Conservation (phyloP, 1,140 invertebrate species). For the Plodia interpunctella region DNA sequence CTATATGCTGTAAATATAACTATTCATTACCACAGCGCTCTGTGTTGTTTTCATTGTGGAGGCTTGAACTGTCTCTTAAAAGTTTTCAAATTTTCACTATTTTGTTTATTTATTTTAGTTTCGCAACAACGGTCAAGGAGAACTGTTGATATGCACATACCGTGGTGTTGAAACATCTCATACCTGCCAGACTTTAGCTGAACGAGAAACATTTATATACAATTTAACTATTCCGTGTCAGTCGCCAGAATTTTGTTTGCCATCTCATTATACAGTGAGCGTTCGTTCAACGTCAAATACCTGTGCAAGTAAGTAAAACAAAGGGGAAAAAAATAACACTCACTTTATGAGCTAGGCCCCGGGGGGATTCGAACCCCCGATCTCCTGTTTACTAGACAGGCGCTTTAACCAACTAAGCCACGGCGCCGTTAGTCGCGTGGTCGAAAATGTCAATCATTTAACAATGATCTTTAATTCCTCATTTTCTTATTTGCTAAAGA, state of each 20-base stretch:
- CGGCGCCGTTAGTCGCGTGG: constrained; percentile 59
- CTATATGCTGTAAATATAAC: constrained; percentile 6
- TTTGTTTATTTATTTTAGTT: constrained; percentile 32
- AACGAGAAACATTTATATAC: constrained; percentile 43
- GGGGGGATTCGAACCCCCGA: constrained; percentile 81
- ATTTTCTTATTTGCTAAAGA: neutral
- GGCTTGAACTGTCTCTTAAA: neutral
- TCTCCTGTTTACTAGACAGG: constrained; percentile 82
- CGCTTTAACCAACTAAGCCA: constrained; percentile 82
- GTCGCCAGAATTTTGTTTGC: constrained; percentile 54
- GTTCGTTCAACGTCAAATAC: constrained; percentile 41
- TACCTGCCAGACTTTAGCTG: constrained; percentile 44
- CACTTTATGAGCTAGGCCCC: constrained; percentile 65
- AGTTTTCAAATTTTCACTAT: neutral
- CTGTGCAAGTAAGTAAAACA: constrained; percentile 57
- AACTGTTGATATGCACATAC: constrained; percentile 52
- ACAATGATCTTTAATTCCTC: neutral
- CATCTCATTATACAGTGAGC: constrained; percentile 48
- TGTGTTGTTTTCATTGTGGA: neutral
- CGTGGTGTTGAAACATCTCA: constrained; percentile 54
- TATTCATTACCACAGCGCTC: neutral
- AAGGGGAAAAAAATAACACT: constrained; percentile 17
- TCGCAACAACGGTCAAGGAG: constrained; percentile 54
- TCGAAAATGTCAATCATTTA: constrained; percentile 28
- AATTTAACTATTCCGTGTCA: constrained; percentile 58